A percentile compares a stretch with the other conserved stretches of the same genome.
These are phyloP conservation scores for Galerucella pusilla DNA, from an alignment of 2,888 invertebrate species.

Conservation along the genomic window DNA sequence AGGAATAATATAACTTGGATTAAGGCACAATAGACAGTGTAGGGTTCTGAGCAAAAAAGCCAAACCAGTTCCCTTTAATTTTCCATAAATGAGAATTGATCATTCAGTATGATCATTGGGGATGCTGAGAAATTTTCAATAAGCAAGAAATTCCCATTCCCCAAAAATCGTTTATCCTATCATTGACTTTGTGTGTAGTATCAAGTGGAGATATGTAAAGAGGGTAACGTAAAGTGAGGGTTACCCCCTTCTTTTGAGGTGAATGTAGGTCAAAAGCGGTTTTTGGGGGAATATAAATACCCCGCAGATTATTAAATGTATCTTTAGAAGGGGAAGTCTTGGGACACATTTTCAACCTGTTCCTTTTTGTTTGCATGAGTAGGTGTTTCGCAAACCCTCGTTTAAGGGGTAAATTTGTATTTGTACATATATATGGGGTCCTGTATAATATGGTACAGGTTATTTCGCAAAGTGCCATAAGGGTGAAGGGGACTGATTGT, in stretches of 20 bases:
- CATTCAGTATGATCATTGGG: no score
- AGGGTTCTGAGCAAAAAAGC: no score
- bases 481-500: slow-evolving; percentile 27
- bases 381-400: slow-evolving; percentile 43
- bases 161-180: not conserved
- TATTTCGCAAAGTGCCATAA: slow-evolving; percentile 22
- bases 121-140: no score
- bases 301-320: slow-evolving; percentile 46
- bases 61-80: no score
- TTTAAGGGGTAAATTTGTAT: slow-evolving; percentile 34
- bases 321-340: slow-evolving; percentile 45
- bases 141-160: no score
- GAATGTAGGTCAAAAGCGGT: slow-evolving; percentile 49
- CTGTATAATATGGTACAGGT: slow-evolving; percentile 27
- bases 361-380: slow-evolving; percentile 46
- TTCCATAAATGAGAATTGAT: no score
- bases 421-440: slow-evolving; percentile 30
- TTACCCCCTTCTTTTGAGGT: slow-evolving; percentile 41
- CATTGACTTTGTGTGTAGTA: not conserved
- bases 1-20: no score
- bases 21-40: no score
- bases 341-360: slow-evolving; percentile 49
- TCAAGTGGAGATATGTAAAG: slow-evolving; percentile 37
- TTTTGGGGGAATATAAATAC: slow-evolving; percentile 49
- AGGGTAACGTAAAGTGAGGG: slow-evolving; percentile 40